Evolutionary conservation across 2,113 vertebrate species (phyloP).

Genomic region (Sphyrna mokarran): DNA sequence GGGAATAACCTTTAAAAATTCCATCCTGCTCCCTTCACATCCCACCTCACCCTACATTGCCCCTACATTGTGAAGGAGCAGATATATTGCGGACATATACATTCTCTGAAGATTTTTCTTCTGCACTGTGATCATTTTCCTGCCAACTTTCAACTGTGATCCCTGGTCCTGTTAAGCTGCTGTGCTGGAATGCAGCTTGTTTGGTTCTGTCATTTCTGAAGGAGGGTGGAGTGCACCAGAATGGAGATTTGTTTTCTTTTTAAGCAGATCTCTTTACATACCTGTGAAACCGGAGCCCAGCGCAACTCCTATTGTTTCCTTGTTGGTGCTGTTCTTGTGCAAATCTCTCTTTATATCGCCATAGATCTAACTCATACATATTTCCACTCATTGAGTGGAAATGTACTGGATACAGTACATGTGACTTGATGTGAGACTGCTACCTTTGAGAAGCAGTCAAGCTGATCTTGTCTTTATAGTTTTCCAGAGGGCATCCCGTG

Average conservation of each 20-base stretch:
- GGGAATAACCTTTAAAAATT: background rate
- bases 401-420: background rate
- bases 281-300: background rate
- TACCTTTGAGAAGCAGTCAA: background rate
- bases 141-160: too few relatives aligned
- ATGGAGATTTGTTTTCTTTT: background rate
- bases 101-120: background rate
- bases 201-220: background rate
- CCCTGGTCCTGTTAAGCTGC: background rate
- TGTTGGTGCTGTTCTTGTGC: background rate
- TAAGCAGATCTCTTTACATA: background rate
- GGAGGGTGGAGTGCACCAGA: background rate
- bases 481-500: too few relatives aligned
- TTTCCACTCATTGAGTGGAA: background rate
- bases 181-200: background rate
- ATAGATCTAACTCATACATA: background rate
- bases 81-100: background rate
- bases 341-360: background rate
- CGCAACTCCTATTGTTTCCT: background rate
- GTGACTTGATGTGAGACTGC: background rate
- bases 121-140: background rate
- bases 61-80: background rate
- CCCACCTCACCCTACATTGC: too few relatives aligned
- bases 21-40: background rate
- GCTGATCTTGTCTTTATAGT: background rate